Evolutionary conservation across 1,140 invertebrate genomes (phyloP), one percentile per base, ranked within the genome.

Genomic region (Zaprionus ornatus): DNA sequence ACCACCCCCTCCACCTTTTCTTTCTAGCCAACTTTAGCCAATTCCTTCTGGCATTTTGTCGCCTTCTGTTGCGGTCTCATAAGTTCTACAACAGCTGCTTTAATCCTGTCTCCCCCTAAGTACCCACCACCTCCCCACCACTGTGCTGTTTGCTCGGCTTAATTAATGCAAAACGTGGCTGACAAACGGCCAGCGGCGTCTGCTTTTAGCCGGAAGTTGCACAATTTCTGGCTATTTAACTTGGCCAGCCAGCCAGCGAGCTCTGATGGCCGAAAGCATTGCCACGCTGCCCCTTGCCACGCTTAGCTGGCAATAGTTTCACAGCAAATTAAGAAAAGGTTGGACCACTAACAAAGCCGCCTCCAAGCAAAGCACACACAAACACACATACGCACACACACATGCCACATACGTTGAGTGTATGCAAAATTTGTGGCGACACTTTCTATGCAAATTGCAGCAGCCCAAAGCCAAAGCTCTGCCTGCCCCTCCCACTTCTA

Each of bases 311-410:
- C 87, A 90, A 91, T 91, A 90, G 87, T 90, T 90, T 91, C 77
- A 90, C 87, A 91, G 86, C 80, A 90, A 91, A 90, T 91, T 90
- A 90, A 90, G 85, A 90, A 90, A 90, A 90, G 85, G 85, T 90
- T 90, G 85, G 73, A 85, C 85, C 60, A 69, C 29, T 60, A 48
- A 57, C 60, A 35, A 55, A 48, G 45, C 69, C 55, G 50, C 61
- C 40, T 55, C 35, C 35, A 52, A 56, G 23, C 59, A 54, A 52
- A 3, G 12, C 27, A 70, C 35, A 69, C 21, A 50, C 40, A 50
- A 19, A 21, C 23, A 63, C 4, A 52, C 35, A 57, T 19, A 65
- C n/a, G 45, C 64, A 42, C 27, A 42, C 52, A 42, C 17, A 60
- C 4, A 6, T 32, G n/a, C 59, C 45, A 57, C 82, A 87, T 62